Conservation (phyloP, 2,888 invertebrate species). For the Pristionchus japonicus region DNA sequence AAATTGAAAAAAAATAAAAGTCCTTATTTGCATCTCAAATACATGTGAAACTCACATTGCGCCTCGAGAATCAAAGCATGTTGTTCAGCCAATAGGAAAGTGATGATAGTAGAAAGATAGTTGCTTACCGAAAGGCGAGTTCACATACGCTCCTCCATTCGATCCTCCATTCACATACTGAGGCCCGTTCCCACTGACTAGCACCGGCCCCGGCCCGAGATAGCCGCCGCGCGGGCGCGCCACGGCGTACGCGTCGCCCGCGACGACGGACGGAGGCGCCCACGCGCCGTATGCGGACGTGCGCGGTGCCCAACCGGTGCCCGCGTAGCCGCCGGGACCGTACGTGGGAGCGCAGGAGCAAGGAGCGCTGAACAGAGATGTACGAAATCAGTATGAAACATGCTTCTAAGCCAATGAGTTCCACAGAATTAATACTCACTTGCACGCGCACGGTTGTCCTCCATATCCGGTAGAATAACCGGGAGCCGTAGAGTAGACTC, state of each 20-base stretch:
- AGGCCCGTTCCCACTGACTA: neutral
- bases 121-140: neutral
- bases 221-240: neutral
- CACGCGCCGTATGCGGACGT: neutral
- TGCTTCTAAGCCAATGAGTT: neutral
- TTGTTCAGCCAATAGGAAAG: too few species aligned
- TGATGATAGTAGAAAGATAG: too few species aligned
- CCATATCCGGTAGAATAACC: neutral
- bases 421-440: neutral
- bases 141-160: conserved; percentile 15
- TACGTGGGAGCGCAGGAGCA: conserved; percentile 16
- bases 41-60: neutral
- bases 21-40: too few species aligned
- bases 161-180: conserved; percentile 6
- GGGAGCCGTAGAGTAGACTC: neutral
- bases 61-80: neutral
- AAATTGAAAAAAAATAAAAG: too few species aligned
- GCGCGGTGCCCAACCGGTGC: neutral
- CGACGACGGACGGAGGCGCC: conserved; percentile 1
- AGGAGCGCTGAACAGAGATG: neutral
- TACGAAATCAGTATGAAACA: too few species aligned
- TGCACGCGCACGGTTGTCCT: neutral
- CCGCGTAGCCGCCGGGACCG: neutral
- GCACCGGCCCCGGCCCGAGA: neutral
- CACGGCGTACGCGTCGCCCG: conserved; percentile 2